Conservation (phyloP, 2,113 vertebrate species). For the Pedionomus torquatus region DNA sequence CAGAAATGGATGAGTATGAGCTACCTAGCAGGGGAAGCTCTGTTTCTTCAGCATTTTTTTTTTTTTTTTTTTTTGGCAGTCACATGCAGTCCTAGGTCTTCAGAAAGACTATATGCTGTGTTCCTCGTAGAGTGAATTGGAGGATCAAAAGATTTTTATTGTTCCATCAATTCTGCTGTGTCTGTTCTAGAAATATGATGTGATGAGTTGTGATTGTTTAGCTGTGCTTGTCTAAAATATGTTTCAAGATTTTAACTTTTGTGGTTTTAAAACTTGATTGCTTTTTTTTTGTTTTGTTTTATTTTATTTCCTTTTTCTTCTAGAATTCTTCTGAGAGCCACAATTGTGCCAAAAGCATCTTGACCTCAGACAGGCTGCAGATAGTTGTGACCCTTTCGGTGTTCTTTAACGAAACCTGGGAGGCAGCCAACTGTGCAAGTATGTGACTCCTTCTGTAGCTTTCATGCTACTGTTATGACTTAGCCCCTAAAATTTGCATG, state of each 20-base stretch:
- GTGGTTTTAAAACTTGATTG: neutral
- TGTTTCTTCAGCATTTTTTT: neutral
- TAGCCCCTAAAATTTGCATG: neutral
- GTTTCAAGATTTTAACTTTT: neutral
- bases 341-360: constrained; percentile 86
- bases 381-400: constrained; percentile 79
- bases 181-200: neutral
- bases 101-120: neutral
- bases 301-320: neutral
- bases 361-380: constrained; percentile 90
- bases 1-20: neutral
- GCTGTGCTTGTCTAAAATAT: neutral
- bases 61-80: neutral
- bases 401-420: constrained; percentile 83
- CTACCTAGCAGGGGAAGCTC: neutral
- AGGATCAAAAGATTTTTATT: neutral
- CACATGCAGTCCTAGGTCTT: neutral
- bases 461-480: neutral
- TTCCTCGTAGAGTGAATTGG: neutral
- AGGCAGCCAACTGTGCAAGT: constrained; percentile 82
- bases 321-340: constrained; percentile 82
- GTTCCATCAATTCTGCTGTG: neutral
- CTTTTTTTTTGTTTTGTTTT: neutral
- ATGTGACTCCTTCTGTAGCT: constrained; percentile 58
- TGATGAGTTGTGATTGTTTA: neutral